phyloP scores from a whole-genome alignment of 1,140 invertebrate genomes.

The Papilio aristodemus region DNA sequence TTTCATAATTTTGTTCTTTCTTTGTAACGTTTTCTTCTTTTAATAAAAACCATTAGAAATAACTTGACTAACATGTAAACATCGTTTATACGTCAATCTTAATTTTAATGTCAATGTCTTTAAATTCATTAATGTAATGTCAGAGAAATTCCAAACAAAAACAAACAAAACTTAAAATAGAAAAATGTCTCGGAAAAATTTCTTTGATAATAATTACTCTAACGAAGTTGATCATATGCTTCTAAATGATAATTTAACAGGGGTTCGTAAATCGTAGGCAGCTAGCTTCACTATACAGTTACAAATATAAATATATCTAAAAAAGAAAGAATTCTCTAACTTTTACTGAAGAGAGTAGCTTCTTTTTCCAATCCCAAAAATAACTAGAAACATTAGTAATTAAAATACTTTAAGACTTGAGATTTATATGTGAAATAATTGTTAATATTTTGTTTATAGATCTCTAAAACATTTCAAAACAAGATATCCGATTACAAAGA shows the following conservation, averaged over 20 bases:
- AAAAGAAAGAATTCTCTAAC: too few relatives aligned
- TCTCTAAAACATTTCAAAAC: conserved; percentile 53
- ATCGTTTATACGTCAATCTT: neutral
- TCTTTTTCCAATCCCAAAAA: too few relatives aligned
- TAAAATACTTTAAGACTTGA: too few relatives aligned
- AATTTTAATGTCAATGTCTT: neutral
- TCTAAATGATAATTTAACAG: neutral
- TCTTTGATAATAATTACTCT: conserved; percentile 23
- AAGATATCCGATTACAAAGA: conserved; percentile 60
- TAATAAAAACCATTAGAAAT: too few relatives aligned
- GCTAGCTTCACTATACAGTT: too few relatives aligned
- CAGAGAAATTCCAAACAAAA: neutral
- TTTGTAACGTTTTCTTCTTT: too few relatives aligned
- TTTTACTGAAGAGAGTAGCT: too few relatives aligned
- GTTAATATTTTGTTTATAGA: conserved; percentile 44
- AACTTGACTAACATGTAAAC: too few relatives aligned
- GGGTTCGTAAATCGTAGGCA: neutral
- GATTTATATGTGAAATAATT: neutral
- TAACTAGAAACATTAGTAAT: too few relatives aligned
- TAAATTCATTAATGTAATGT: too few relatives aligned
- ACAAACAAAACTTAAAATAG: neutral
- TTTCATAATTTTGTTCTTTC: too few relatives aligned
- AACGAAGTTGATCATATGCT: neutral
- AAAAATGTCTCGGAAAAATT: conserved; percentile 11
- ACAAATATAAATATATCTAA: too few relatives aligned